Conservation (phyloP, 2,888 invertebrate species). For the Meteorus colon region DNA sequence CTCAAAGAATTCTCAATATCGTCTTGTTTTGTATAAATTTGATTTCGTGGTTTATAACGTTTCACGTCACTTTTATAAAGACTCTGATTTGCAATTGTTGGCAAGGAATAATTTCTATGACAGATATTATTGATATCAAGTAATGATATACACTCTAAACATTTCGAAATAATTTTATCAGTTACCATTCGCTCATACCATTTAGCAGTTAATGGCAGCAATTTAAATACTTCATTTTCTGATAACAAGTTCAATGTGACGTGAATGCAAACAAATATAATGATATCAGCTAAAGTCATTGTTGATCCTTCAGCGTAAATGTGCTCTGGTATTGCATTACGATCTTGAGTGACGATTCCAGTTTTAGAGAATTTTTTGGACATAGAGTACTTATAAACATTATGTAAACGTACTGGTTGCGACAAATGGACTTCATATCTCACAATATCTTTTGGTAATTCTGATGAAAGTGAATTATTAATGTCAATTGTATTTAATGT, state of each 20-base stretch:
- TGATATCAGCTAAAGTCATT: conserved; percentile 88
- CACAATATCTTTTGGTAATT: conserved; percentile 81
- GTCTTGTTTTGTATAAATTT: conserved; percentile 84
- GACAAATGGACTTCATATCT: conserved; percentile 89
- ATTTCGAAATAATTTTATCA: conserved; percentile 60
- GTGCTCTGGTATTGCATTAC: conserved; percentile 75
- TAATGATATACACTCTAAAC: conserved; percentile 64
- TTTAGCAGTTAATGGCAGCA: conserved; percentile 78
- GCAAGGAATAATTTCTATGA: conserved; percentile 68
- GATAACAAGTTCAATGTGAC: conserved; percentile 76
- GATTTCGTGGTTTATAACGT: conserved; percentile 83
- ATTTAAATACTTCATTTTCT: conserved; percentile 55
- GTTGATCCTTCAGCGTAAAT: conserved; percentile 88
- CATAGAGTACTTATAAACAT: conserved; percentile 78
- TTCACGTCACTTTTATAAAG: conserved; percentile 87
- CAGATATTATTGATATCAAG: conserved; percentile 43
- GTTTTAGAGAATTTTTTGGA: conserved; percentile 74
- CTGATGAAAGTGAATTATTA: conserved; percentile 58
- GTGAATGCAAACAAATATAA: conserved; percentile 83
- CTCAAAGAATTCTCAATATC: conserved; percentile 81
- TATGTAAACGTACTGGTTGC: conserved; percentile 89
- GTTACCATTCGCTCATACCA: conserved; percentile 77
- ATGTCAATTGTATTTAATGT: conserved; percentile 75
- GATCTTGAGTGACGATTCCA: conserved; percentile 66
- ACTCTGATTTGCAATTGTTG: conserved; percentile 78